Percentiles rank a stretch among this genome's conserved stretches.
phyloP scores from a whole-genome alignment of 2,113 vertebrate genomes.

The Platycercus adscitus region DNA sequence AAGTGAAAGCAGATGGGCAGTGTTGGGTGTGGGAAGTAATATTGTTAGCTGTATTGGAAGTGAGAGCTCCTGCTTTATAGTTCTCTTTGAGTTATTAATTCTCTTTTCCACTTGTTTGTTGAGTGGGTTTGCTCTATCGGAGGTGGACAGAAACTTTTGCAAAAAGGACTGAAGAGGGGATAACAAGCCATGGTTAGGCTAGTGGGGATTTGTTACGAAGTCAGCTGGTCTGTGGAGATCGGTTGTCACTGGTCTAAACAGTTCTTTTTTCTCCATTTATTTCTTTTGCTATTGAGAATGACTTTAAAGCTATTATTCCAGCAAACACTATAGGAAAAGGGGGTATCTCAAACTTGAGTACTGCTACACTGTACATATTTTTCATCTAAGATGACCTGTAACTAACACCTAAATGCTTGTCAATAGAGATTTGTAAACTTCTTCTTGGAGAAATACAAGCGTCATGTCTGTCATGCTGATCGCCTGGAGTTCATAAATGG shows the following conservation, averaged over 20 bases:
- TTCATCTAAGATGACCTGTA: neutral
- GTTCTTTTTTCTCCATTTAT: neutral
- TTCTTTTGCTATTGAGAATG: neutral
- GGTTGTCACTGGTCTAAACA: neutral
- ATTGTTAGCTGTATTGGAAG: neutral
- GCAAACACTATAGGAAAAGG: neutral
- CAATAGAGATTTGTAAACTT: conserved; percentile 88
- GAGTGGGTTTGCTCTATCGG: neutral
- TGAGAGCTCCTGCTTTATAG: neutral
- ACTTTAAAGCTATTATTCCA: neutral
- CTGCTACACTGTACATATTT: neutral
- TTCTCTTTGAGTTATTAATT: neutral
- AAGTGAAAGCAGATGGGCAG: neutral
- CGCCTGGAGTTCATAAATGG: conserved; percentile 89
- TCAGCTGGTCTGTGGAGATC: neutral
- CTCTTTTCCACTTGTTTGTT: neutral
- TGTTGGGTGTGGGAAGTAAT: neutral
- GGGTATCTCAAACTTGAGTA: neutral
- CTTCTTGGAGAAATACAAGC: conserved; percentile 85
- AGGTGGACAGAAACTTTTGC: neutral
- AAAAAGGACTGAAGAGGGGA: neutral
- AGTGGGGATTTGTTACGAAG: neutral
- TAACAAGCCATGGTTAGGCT: neutral
- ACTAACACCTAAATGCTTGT: conserved; percentile 45
- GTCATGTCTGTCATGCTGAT: conserved; percentile 80